Conservation (phyloP, 1,140 invertebrate species). For the Drosophila novamexicana region DNA sequence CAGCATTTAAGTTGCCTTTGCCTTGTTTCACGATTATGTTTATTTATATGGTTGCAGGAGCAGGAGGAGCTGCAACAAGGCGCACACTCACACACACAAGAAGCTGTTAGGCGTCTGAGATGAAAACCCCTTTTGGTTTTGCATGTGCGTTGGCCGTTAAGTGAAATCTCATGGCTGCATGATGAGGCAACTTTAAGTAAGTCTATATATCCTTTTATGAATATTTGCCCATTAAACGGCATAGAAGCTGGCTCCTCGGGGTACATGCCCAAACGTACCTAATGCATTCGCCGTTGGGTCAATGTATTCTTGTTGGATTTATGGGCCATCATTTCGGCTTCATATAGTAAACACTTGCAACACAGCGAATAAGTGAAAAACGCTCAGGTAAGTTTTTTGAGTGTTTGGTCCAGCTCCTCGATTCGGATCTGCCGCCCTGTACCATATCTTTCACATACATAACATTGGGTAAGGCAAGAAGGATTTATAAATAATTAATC, state of each 20-base stretch:
- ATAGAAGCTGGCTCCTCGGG: not conserved
- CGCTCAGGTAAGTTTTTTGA: not conserved
- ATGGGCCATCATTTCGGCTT: constrained; percentile 23
- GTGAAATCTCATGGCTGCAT: constrained; percentile 54
- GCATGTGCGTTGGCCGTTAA: constrained; percentile 50
- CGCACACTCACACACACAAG: constrained; percentile 14
- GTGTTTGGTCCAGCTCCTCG: not conserved
- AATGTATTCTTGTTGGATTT: constrained; percentile 2
- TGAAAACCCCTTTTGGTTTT: constrained; percentile 34
- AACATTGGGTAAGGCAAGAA: not conserved
- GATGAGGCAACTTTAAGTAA: constrained; percentile 33
- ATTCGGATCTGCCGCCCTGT: not conserved
- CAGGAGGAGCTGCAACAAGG: not conserved
- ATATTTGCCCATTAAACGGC: constrained; percentile 31
- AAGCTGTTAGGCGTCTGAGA: not conserved
- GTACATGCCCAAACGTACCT: not conserved
- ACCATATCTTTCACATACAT: not conserved
- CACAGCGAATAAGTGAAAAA: not conserved
- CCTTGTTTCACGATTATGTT: constrained; percentile 75
- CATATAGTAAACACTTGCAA: constrained; percentile 4
- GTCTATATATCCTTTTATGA: constrained; percentile 43
- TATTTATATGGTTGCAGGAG: constrained; percentile 61
- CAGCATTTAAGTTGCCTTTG: constrained; percentile 70
- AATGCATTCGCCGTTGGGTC: not conserved
- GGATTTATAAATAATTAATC: constrained; percentile 47